phyloP scores from a whole-genome alignment of 1,140 invertebrate species.

The Drosophila kurseongensis region DNA sequence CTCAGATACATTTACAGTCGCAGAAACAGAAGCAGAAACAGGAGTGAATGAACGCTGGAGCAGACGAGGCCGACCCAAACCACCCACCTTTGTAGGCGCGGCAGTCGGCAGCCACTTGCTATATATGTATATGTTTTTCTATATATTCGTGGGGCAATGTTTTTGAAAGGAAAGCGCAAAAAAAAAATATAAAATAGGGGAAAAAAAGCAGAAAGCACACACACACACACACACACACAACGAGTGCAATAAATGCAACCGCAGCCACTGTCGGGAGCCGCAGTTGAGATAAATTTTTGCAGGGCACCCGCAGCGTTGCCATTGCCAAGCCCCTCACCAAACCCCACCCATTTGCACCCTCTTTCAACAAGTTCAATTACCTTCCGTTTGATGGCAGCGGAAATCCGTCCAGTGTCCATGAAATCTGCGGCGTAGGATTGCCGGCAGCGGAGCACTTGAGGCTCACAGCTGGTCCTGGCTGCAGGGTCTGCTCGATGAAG shows the following conservation, averaged over 20 bases:
- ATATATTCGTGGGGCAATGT: conserved; percentile 62
- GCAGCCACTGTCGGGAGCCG: conserved; percentile 48
- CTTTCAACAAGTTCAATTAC: conserved; percentile 86
- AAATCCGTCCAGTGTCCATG: conserved; percentile 93
- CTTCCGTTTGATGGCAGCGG: conserved; percentile 89
- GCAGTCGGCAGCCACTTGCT: conserved; percentile 71
- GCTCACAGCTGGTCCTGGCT: conserved; percentile 93
- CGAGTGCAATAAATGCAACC: conserved; percentile 77
- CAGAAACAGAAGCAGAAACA: conserved; percentile 33
- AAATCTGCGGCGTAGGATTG: conserved; percentile 93
- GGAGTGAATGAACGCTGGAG: conserved; percentile 80
- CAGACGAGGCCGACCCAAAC: conserved; percentile 42
- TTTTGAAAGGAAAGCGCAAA: conserved; percentile 75
- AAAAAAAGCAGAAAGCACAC: conserved; percentile 38
- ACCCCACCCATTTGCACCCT: conserved; percentile 9
- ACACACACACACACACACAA: conserved; percentile 38
- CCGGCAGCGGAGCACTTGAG: conserved; percentile 94
- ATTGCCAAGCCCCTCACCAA: conserved; percentile 49
- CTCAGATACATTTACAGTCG: conserved; percentile 26
- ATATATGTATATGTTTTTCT: conserved; percentile 52
- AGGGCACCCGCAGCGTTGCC: conserved; percentile 55
- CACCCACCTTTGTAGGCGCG: conserved; percentile 58
- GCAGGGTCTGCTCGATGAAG: conserved; percentile 93
- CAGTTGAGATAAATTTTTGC: conserved; percentile 55
- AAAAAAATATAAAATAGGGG: conserved; percentile 45